phyloP scores from a whole-genome alignment of 2,888 invertebrate species.

The Shargacucullia verbasci region DNA sequence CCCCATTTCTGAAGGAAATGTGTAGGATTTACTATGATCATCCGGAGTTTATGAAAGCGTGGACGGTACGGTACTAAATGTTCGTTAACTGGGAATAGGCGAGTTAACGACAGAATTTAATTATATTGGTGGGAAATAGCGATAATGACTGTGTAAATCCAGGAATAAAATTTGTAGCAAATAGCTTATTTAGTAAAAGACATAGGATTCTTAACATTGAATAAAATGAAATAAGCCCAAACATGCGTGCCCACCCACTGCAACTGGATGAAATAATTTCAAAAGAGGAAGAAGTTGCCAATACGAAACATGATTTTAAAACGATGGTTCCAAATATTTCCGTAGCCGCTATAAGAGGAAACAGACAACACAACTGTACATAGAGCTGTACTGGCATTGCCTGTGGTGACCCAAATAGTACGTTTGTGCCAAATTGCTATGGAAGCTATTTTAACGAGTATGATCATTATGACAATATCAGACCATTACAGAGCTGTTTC shows the following conservation, averaged over 20 bases:
- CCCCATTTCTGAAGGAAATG: slow-evolving; percentile 40
- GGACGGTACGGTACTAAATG: slow-evolving; percentile 12
- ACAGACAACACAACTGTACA: slow-evolving; percentile 13
- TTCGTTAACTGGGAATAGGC: slow-evolving; percentile 12
- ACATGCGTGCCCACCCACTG: too few species aligned
- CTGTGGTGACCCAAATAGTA: slow-evolving; percentile 47
- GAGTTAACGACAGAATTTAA: background rate
- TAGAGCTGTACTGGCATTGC: slow-evolving; percentile 16
- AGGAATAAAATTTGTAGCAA: too few species aligned
- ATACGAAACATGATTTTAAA: slow-evolving; percentile 1
- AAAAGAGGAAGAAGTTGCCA: too few species aligned
- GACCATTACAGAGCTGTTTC: slow-evolving; percentile 38
- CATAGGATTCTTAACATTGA: too few species aligned
- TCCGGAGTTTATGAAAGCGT: slow-evolving; percentile 22
- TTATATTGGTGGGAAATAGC: background rate
- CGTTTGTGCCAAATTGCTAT: slow-evolving; percentile 53
- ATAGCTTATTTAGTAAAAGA: too few species aligned
- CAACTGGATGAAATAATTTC: too few species aligned
- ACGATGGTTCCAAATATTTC: slow-evolving; percentile 5
- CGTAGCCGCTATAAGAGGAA: slow-evolving; percentile 2
- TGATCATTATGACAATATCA: slow-evolving; percentile 55
- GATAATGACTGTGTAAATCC: too few species aligned
- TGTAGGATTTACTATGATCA: slow-evolving; percentile 47
- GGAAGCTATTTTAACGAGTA: slow-evolving; percentile 56
- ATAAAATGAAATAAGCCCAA: too few species aligned